Percentiles rank a stretch among this genome's conserved stretches.
Evolutionary conservation across 2,797 vertebrate genomes (phyloP).

Genomic region (Novumbra hubbsi): DNA sequence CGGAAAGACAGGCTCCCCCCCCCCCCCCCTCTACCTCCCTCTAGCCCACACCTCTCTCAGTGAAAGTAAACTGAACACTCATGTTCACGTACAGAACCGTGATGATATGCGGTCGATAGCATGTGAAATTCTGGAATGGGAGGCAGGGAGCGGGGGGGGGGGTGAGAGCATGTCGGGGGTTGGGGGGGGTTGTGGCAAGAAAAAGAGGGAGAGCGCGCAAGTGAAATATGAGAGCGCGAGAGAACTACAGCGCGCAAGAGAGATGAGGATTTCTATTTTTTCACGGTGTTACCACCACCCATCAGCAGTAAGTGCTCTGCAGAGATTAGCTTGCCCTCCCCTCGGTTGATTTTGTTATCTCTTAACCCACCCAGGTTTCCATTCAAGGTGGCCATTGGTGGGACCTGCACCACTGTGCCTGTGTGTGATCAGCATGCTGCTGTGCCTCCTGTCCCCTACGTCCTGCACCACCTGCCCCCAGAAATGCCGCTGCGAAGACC

Average conservation of each 20-base stretch:
- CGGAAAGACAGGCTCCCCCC: neutral
- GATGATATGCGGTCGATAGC: neutral
- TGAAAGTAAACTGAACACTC: constrained; percentile 3
- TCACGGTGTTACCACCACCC: neutral
- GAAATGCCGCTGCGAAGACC: constrained; percentile 99
- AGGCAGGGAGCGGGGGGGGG: no score
- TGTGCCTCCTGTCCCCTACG: constrained; percentile 94
- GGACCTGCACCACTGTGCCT: constrained; percentile 97
- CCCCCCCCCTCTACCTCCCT: no score
- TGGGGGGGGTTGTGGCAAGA: constrained; percentile 16
- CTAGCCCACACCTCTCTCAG: neutral
- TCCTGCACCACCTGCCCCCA: constrained; percentile 98
- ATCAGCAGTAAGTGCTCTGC: constrained; percentile 64
- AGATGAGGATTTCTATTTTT: neutral
- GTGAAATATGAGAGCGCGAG: neutral
- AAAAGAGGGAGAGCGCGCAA: constrained; percentile 1
- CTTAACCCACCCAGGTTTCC: constrained; percentile 94
- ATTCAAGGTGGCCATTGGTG: constrained; percentile 99
- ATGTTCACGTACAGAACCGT: neutral
- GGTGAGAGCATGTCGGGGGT: neutral
- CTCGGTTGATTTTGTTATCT: constrained; percentile 77
- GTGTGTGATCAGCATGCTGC: constrained; percentile 97
- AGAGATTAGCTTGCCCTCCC: constrained; percentile 71
- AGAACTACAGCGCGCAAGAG: neutral
- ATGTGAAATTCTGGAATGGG: constrained; percentile 1